Percentiles rank a stretch among this genome's conserved stretches.
phyloP scores from a whole-genome alignment of 2,797 vertebrate genomes.

The Onychomys torridus region DNA sequence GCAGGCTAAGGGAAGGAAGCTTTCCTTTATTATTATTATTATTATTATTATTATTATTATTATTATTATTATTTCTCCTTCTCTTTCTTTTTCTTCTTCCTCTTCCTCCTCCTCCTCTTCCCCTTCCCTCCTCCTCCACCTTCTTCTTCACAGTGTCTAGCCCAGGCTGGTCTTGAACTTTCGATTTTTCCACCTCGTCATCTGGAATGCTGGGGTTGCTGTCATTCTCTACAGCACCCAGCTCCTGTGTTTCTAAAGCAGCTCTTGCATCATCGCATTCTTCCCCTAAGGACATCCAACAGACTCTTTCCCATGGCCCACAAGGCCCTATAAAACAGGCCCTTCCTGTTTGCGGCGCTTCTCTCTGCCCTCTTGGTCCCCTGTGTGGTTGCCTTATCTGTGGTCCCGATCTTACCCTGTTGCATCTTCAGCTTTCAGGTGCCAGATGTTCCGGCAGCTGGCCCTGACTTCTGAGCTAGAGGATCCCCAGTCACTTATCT shows the following conservation, averaged over 20 bases:
- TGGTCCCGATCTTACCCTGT: neutral
- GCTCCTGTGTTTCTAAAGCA: neutral
- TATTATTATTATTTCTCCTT: no score
- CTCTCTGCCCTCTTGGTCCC: neutral
- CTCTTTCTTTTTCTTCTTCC: fast-evolving
- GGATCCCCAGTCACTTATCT: neutral
- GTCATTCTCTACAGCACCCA: neutral
- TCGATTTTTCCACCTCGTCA: neutral
- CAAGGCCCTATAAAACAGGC: neutral
- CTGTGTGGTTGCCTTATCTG: neutral
- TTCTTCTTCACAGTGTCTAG: neutral
- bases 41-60: no score
- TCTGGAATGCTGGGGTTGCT: neutral
- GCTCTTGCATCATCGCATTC: neutral
- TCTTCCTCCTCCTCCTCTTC: neutral
- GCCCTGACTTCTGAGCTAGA: neutral
- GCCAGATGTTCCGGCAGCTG: neutral
- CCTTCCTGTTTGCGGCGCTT: neutral
- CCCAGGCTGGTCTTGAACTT: neutral
- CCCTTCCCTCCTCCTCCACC: neutral
- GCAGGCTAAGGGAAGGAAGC: neutral
- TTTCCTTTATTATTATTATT: no score
- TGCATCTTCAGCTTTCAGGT: neutral
- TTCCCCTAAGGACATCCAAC: neutral
- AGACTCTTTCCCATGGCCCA: neutral